Evolutionary conservation across 1,140 invertebrate species (phyloP).

Genomic region (Mya arenaria): DNA sequence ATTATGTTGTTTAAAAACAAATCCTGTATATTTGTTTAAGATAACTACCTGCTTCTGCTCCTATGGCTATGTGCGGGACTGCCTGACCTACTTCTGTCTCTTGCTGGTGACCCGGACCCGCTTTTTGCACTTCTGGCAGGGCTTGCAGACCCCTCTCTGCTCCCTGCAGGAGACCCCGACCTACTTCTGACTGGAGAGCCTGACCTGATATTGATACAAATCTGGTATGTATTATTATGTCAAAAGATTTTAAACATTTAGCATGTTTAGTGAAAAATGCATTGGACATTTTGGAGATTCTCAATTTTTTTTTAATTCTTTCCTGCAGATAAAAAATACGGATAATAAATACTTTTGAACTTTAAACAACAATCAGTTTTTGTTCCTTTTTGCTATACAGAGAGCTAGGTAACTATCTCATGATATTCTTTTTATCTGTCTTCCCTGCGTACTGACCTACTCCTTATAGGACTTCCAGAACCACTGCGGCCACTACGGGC

Average conservation of each 20-base stretch:
- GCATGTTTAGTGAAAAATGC: background rate
- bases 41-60: too few relatives aligned
- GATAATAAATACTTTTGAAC: too few relatives aligned
- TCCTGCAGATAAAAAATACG: too few relatives aligned
- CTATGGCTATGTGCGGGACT: conserved; percentile 15
- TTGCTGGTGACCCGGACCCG: conserved; percentile 5
- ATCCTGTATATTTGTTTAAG: too few relatives aligned
- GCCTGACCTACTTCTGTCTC: conserved; percentile 1
- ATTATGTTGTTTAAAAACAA: too few relatives aligned
- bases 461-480: background rate
- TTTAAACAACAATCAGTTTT: background rate
- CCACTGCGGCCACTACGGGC: conserved; percentile 22
- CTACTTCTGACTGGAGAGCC: background rate
- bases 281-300: too few relatives aligned
- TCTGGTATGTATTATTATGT: background rate
- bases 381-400: background rate
- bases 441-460: background rate
- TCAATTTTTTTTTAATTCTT: too few relatives aligned
- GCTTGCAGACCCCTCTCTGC: conserved; percentile 42
- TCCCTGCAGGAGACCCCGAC: conserved; percentile 33
- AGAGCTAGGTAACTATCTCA: background rate
- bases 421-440: background rate
- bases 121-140: conserved; percentile 9
- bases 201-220: background rate
- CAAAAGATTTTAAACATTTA: background rate